Percentiles rank a stretch among this genome's conserved stretches.
phyloP scores from a whole-genome alignment of 2,888 invertebrate genomes.

The Lasioglossum leucozonium region DNA sequence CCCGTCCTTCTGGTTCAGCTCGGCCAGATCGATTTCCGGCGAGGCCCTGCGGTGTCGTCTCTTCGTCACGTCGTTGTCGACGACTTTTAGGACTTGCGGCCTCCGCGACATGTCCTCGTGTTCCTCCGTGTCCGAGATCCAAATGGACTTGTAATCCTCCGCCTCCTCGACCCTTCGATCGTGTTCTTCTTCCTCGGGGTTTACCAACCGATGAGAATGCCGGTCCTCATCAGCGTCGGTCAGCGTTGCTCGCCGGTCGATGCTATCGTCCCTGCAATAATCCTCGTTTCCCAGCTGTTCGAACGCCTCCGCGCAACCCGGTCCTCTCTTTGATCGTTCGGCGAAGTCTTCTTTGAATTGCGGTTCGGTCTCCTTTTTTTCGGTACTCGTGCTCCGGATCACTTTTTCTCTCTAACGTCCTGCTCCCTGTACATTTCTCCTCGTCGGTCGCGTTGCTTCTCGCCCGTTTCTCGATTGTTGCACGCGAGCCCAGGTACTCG shows the following conservation, averaged over 20 bases:
- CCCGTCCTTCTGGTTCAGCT: slow-evolving; percentile 34
- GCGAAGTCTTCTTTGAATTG: slow-evolving; percentile 5
- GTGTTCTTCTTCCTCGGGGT: slow-evolving; percentile 5
- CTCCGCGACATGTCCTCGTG: slow-evolving; percentile 82
- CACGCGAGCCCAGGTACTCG: slow-evolving; percentile 39
- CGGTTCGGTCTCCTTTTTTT: background rate
- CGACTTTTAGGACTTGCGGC: slow-evolving; percentile 82
- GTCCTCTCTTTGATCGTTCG: background rate
- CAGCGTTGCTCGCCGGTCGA: slow-evolving; percentile 16
- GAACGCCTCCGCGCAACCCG: background rate
- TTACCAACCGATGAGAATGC: background rate
- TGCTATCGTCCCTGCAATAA: background rate
- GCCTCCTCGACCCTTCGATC: slow-evolving; percentile 73
- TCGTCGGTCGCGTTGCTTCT: slow-evolving; percentile 72
- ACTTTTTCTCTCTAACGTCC: background rate
- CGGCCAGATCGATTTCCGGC: slow-evolving; percentile 57
- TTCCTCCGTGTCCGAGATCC: slow-evolving; percentile 78
- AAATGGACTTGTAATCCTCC: slow-evolving; percentile 79
- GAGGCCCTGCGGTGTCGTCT: slow-evolving; percentile 61
- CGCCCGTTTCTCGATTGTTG: slow-evolving; percentile 42
- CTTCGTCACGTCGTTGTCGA: slow-evolving; percentile 82
- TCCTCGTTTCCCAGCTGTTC: slow-evolving; percentile 28
- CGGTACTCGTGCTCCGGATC: background rate
- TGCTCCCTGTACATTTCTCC: slow-evolving; percentile 72
- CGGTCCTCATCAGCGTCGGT: slow-evolving; percentile 28